A percentile compares a stretch with the other conserved stretches of the same genome.
These are phyloP conservation scores for Zalophus californianus DNA, from an alignment of 2,797 vertebrate genomes.

Conservation along the genomic window DNA sequence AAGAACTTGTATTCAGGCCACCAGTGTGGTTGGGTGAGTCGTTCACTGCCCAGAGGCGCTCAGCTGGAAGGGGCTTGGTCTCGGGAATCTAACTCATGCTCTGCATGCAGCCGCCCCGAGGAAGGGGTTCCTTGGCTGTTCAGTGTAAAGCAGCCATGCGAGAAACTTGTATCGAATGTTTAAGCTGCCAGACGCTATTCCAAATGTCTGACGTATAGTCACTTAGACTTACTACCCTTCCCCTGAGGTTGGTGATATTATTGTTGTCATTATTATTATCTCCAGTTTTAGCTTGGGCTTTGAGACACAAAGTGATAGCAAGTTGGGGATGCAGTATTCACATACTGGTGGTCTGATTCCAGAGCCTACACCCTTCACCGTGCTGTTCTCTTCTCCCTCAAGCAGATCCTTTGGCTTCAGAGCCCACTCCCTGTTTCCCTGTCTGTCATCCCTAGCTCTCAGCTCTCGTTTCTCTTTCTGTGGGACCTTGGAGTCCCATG, in stretches of 20 bases:
- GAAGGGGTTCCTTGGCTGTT: neutral
- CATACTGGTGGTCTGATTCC: neutral
- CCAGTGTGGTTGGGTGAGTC: neutral
- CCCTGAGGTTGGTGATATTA: neutral
- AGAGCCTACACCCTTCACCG: neutral
- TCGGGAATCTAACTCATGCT: neutral
- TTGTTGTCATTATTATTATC: neutral
- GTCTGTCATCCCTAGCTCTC: neutral
- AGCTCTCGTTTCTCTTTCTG: neutral
- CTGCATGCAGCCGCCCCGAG: neutral
- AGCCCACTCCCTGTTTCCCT: neutral
- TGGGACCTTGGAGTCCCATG: neutral
- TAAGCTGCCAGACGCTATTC: neutral
- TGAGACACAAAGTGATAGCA: neutral
- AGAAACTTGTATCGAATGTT: neutral
- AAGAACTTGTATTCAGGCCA: neutral
- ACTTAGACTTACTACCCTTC: neutral
- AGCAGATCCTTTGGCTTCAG: neutral
- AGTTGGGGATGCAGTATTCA: neutral
- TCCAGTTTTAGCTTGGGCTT: neutral
- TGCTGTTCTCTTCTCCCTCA: neutral
- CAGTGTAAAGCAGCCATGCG: neutral
- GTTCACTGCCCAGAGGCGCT: neutral
- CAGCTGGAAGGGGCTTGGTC: fast-evolving
- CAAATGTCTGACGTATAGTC: neutral